phyloP scores from a whole-genome alignment of 2,797 vertebrate genomes.

The Artibeus lituratus region DNA sequence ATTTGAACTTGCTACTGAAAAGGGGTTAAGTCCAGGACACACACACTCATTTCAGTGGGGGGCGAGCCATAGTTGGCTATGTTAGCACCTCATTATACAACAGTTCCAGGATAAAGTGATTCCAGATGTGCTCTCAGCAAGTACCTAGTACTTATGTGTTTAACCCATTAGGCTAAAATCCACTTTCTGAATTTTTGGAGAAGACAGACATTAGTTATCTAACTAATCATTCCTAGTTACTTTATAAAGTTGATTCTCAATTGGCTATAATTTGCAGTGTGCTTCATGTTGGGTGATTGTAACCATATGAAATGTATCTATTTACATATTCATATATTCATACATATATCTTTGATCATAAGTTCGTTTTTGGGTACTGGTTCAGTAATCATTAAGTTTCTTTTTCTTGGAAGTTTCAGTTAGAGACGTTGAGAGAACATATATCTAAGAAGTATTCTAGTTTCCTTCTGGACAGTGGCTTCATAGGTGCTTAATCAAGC shows the following conservation, averaged over 20 bases:
- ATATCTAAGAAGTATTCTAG: background rate
- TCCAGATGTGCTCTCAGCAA: conserved; percentile 66
- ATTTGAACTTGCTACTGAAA: conserved; percentile 70
- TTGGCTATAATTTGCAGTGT: background rate
- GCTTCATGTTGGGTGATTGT: background rate
- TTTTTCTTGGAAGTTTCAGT: conserved; percentile 22
- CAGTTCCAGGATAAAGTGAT: conserved; percentile 51
- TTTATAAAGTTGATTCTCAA: conserved; percentile 15
- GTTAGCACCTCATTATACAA: conserved; percentile 65
- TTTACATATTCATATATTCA: background rate
- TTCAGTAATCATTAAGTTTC: background rate
- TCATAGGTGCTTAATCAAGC: background rate
- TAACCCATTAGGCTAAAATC: conserved; percentile 50
- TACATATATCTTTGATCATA: background rate
- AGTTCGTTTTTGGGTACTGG: background rate
- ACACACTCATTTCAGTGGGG: conserved; percentile 45
- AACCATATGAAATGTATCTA: background rate
- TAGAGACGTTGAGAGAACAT: background rate
- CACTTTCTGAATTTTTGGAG: conserved; percentile 26
- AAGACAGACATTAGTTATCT: conserved; percentile 27
- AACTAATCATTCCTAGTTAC: background rate
- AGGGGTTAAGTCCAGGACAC: conserved; percentile 62
- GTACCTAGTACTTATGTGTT: conserved; percentile 28
- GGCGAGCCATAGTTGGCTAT: conserved; percentile 32
- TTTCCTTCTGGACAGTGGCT: background rate